These are phyloP conservation scores for Cephus sareptanus DNA, from an alignment of 2,888 invertebrate genomes.

Conservation along the genomic window DNA sequence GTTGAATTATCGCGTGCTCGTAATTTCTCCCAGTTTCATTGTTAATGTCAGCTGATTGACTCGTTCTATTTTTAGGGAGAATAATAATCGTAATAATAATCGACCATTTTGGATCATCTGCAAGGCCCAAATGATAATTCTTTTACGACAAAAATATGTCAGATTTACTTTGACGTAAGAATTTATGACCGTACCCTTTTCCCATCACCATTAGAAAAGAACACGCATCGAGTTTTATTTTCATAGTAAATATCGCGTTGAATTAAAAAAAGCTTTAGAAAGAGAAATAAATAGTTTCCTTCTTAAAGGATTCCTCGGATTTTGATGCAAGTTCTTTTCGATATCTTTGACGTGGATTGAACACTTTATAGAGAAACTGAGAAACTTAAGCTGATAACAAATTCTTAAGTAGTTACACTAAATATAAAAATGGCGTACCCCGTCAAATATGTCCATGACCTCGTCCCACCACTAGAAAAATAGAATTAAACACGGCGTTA, in stretches of 20 bases:
- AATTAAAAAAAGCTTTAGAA: not conserved
- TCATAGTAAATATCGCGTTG: not conserved
- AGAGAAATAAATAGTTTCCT: not conserved
- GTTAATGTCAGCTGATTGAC: not conserved
- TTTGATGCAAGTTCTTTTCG: not conserved
- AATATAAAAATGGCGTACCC: conserved; percentile 79
- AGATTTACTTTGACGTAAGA: not conserved
- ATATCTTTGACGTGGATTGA: not conserved
- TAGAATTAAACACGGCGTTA: conserved; percentile 69
- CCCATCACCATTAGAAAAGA: not conserved
- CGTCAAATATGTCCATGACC: conserved; percentile 95
- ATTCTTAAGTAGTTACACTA: conserved; percentile 21
- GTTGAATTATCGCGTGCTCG: not conserved
- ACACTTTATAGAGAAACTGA: not conserved
- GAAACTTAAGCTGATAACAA: not conserved
- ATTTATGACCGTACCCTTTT: not conserved
- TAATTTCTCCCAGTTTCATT: not conserved
- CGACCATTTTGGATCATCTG: not conserved
- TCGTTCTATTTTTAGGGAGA: not conserved
- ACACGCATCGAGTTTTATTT: not conserved
- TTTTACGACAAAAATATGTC: not conserved
- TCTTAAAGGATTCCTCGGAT: not conserved
- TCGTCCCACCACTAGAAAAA: conserved; percentile 96
- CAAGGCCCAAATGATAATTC: not conserved
- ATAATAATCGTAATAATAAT: not conserved